phyloP scores from a whole-genome alignment of 1,140 invertebrate species.

The Periplaneta americana region DNA sequence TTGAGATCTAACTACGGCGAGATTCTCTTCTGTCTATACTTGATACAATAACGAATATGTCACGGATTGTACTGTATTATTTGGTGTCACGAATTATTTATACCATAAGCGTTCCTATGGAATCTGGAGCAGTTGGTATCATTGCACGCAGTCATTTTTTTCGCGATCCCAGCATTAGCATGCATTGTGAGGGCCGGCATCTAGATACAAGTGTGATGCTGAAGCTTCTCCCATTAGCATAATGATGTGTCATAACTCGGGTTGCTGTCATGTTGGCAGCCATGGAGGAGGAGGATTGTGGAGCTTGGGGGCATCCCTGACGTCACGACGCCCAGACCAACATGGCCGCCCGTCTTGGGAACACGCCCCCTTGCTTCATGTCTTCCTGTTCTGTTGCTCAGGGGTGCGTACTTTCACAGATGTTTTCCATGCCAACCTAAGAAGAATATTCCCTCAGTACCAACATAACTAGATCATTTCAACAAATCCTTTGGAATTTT shows the following conservation, averaged over 20 bases:
- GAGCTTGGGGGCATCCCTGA: neutral
- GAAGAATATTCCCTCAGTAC: neutral
- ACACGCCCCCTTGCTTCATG: neutral
- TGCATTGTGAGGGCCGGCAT: neutral
- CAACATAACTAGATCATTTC: too few relatives aligned
- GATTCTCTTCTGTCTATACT: too few relatives aligned
- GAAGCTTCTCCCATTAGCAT: slow-evolving; percentile 10
- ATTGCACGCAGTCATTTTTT: neutral
- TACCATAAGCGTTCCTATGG: neutral
- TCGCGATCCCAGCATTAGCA: neutral
- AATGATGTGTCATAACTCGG: slow-evolving; percentile 20
- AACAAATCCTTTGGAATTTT: too few relatives aligned
- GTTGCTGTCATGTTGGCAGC: neutral
- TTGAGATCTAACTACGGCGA: too few relatives aligned
- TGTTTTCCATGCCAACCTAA: neutral
- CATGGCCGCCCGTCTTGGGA: slow-evolving; percentile 1
- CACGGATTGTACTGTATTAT: too few relatives aligned
- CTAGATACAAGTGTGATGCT: neutral
- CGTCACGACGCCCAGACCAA: neutral
- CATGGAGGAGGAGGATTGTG: neutral
- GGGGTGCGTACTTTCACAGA: neutral
- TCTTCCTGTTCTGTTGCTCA: neutral
- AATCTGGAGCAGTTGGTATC: neutral
- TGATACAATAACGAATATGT: too few relatives aligned
- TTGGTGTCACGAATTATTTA: neutral